Conservation (phyloP, 2,888 invertebrate genomes). For the Apamea monoglypha region DNA sequence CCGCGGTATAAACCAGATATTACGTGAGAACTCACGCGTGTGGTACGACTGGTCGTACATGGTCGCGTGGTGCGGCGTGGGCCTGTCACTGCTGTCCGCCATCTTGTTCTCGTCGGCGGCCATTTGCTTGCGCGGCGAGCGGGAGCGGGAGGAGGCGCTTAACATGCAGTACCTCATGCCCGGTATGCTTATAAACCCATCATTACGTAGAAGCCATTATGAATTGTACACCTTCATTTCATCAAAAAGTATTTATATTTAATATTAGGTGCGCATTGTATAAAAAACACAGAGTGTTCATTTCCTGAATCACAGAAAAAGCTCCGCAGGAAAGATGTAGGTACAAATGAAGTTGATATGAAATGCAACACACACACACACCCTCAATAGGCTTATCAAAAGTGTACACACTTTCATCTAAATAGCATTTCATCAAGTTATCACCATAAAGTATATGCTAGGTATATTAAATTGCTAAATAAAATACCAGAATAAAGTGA, state of each 20-base stretch:
- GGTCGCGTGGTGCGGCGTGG: slow-evolving; percentile 99
- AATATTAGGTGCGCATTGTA: background rate
- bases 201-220: slow-evolving; percentile 46
- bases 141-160: slow-evolving; percentile 98
- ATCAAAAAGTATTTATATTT: background rate
- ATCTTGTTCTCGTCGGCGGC: slow-evolving; percentile 98
- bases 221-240: background rate
- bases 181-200: slow-evolving; percentile 90
- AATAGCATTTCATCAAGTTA: background rate
- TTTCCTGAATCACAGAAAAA: background rate
- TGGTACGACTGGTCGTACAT: slow-evolving; percentile 99
- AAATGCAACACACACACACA: background rate
- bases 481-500: background rate
- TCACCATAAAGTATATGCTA: background rate
- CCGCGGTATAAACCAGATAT: slow-evolving; percentile 92
- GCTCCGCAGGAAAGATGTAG: no score
- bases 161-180: slow-evolving; percentile 99
- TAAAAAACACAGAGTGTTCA: background rate
- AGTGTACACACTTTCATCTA: background rate
- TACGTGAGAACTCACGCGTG: slow-evolving; percentile 95
- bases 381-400: background rate
- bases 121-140: slow-evolving; percentile 97
- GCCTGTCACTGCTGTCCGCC: slow-evolving; percentile 96
- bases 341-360: background rate
- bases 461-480: no score